Conservation (phyloP, 2,888 invertebrate genomes). For the Odontothrips loti region DNA sequence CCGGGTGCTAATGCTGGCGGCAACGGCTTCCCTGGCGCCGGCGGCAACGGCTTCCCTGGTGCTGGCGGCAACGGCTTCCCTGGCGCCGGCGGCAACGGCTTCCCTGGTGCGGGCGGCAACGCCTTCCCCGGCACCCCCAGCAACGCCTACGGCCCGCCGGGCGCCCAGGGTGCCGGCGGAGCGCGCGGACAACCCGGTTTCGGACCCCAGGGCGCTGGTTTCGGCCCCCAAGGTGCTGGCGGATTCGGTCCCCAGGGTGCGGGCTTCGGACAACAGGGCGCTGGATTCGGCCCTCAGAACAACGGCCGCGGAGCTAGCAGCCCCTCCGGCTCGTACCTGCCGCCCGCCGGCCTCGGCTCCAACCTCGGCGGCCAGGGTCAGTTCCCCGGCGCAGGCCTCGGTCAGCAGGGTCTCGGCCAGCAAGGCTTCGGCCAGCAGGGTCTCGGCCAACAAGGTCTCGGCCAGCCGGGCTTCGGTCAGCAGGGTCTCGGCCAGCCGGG, state of each 20-base stretch:
- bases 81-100: neutral
- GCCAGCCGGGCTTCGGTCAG: neutral
- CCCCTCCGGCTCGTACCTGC: neutral
- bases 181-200: neutral
- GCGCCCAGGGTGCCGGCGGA: neutral
- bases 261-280: neutral
- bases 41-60: neutral
- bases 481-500: neutral
- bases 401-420: neutral
- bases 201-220: neutral
- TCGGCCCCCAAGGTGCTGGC: neutral
- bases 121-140: neutral
- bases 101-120: neutral
- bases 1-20: too few relatives aligned
- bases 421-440: slow-evolving; percentile 10
- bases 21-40: neutral
- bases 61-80: neutral
- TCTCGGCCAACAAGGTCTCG: neutral
- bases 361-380: neutral
- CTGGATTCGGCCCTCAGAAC: neutral
- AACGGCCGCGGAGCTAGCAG: neutral
- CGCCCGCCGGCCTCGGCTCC: neutral
- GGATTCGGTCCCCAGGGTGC: neutral
- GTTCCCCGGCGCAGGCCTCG: neutral
- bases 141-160: neutral